Evolutionary conservation across 2,888 invertebrate genomes (phyloP).

Genomic region (Pyralis farinalis): DNA sequence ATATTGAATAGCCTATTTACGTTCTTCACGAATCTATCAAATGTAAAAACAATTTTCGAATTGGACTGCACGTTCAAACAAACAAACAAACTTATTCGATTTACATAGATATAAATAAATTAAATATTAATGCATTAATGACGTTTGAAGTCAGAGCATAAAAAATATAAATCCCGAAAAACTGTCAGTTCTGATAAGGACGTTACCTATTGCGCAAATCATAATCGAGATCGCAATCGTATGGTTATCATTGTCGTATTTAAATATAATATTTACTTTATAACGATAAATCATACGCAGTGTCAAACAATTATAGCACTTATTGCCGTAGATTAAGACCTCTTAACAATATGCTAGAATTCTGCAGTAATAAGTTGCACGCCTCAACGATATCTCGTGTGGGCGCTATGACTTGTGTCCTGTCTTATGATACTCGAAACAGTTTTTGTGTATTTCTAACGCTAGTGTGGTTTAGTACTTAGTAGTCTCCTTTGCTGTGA

Average conservation of each 20-base stretch:
- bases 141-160: no score
- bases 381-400: neutral
- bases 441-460: no score
- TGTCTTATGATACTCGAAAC: no score
- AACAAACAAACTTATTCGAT: no score
- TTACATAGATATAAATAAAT: no score
- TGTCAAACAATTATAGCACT: neutral
- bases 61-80: neutral
- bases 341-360: neutral
- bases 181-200: neutral
- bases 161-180: no score
- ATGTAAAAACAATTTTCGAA: neutral
- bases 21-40: no score
- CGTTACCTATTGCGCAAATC: neutral
- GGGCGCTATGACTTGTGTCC: neutral
- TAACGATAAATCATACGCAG: neutral
- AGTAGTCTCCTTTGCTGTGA: no score
- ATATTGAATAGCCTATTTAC: no score
- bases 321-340: neutral
- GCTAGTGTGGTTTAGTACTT: no score
- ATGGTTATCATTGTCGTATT: neutral
- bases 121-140: no score
- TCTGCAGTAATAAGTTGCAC: neutral
- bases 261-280: neutral
- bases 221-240: neutral